Percentiles rank a stretch among this genome's conserved stretches.
phyloP scores from a whole-genome alignment of 2,888 invertebrate species.

The Acrobasis repandana region DNA sequence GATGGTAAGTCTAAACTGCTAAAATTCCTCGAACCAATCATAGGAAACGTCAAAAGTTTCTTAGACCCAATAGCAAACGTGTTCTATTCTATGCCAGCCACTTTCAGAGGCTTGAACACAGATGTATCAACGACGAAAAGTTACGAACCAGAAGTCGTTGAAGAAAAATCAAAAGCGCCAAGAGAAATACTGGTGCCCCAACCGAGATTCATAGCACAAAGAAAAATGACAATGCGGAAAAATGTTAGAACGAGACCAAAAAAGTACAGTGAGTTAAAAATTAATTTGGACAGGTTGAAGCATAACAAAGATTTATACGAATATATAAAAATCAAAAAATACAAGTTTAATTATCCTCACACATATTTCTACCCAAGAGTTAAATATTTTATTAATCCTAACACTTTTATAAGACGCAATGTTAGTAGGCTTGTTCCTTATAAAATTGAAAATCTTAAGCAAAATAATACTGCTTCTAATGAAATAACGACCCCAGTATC shows the following conservation, averaged over 20 bases:
- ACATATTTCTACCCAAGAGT: constrained; percentile 74
- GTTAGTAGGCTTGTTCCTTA: constrained; percentile 60
- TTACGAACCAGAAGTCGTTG: constrained; percentile 50
- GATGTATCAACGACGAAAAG: constrained; percentile 64
- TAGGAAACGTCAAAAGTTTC: constrained; percentile 62
- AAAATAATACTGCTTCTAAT: constrained; percentile 37
- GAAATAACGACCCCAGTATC: constrained; percentile 39
- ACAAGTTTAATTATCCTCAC: constrained; percentile 71
- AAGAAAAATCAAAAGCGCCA: constrained; percentile 56
- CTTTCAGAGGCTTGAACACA: constrained; percentile 68
- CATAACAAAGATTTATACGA: constrained; percentile 73
- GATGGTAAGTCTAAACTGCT: constrained; percentile 79
- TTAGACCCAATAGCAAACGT: constrained; percentile 70
- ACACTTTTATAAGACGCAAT: constrained; percentile 54
- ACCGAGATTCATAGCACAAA: constrained; percentile 70
- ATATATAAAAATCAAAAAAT: constrained; percentile 74
- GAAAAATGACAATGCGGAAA: constrained; percentile 64
- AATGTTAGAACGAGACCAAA: constrained; percentile 57
- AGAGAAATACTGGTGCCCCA: constrained; percentile 70
- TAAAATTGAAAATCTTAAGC: constrained; percentile 43
- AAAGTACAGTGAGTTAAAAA: constrained; percentile 67
- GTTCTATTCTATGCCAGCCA: constrained; percentile 71
- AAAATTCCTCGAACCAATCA: constrained; percentile 72
- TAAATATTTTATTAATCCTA: constrained; percentile 70
- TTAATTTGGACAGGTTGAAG: constrained; percentile 68